phyloP scores from a whole-genome alignment of 2,888 invertebrate genomes.

The Rotaria magnacalcarata region DNA sequence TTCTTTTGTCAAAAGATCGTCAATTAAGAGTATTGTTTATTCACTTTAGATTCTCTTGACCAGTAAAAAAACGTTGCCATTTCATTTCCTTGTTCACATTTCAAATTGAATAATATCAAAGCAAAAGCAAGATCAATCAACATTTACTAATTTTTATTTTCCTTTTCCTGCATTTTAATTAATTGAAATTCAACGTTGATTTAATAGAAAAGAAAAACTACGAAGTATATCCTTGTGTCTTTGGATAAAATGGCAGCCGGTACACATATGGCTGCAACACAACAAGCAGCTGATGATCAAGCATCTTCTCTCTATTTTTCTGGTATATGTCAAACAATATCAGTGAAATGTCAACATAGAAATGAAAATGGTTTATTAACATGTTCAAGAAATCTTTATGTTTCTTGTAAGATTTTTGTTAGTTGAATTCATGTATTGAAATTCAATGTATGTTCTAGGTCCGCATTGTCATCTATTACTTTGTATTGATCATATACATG shows the following conservation, averaged over 20 bases:
- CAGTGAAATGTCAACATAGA: conserved; percentile 23
- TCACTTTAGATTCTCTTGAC: neutral
- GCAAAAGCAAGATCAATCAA: neutral
- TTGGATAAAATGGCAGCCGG: conserved; percentile 15
- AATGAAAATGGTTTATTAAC: conserved; percentile 26
- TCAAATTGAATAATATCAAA: neutral
- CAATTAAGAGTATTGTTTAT: neutral
- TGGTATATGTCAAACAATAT: conserved; percentile 37
- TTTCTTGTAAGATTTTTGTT: neutral
- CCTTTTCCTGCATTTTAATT: neutral
- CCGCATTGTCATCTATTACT: conserved; percentile 34
- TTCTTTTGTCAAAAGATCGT: conserved; percentile 18
- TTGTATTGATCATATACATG: conserved; percentile 29
- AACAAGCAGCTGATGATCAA: conserved; percentile 16
- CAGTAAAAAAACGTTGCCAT: neutral
- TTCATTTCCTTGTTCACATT: neutral
- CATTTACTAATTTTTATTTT: neutral
- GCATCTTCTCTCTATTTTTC: conserved; percentile 24
- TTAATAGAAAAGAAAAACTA: too few relatives aligned
- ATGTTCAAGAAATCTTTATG: conserved; percentile 35
- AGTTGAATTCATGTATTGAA: neutral
- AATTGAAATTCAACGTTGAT: neutral
- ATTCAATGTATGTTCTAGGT: neutral
- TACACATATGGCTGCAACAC: neutral
- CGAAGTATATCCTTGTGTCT: neutral